Percentiles rank a stretch among this genome's conserved stretches.
Evolutionary conservation across 2,888 invertebrate species (phyloP).

Genomic region (Drosophila birchii): DNA sequence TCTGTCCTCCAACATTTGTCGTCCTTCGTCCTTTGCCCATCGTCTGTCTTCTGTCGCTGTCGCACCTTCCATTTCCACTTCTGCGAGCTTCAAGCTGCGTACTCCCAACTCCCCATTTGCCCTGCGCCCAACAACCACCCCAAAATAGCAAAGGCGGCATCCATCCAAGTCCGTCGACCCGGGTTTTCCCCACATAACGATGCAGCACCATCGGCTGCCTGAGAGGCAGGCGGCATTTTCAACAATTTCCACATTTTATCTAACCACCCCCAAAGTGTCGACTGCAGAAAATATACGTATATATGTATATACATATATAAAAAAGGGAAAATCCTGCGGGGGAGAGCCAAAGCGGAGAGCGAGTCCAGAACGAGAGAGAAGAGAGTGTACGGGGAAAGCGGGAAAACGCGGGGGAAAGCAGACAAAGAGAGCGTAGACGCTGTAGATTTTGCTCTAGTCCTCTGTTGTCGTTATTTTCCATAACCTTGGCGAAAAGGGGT

Average conservation of each 20-base stretch:
- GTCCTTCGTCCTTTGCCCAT: constrained; percentile 21
- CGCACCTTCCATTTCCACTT: constrained; percentile 55
- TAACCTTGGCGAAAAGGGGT: constrained; percentile 53
- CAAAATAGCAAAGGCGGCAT: constrained; percentile 54
- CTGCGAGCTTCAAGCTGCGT: constrained; percentile 3
- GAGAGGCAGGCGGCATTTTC: constrained; percentile 64
- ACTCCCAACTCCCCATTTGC: constrained; percentile 8
- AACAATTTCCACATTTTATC: constrained; percentile 81
- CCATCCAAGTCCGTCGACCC: constrained; percentile 77
- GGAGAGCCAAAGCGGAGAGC: constrained; percentile 40
- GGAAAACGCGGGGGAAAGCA: constrained; percentile 23
- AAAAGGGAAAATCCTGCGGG: constrained; percentile 67
- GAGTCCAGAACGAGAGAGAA: constrained; percentile 8
- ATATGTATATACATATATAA: constrained; percentile 37
- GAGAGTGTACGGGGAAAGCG: constrained; percentile 12
- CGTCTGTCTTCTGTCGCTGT: constrained; percentile 45
- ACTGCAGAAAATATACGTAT: constrained; percentile 56
- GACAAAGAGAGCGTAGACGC: constrained; percentile 33
- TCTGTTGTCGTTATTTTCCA: constrained; percentile 46
- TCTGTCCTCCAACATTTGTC: constrained; percentile 40
- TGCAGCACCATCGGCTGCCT: constrained; percentile 59
- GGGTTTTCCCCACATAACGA: constrained; percentile 72
- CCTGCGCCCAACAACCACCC: constrained; percentile 46
- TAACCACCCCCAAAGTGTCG: constrained; percentile 79
- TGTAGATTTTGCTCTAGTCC: constrained; percentile 51